phyloP scores from a whole-genome alignment of 2,113 vertebrate species.

The Microcebus griseorufus region DNA sequence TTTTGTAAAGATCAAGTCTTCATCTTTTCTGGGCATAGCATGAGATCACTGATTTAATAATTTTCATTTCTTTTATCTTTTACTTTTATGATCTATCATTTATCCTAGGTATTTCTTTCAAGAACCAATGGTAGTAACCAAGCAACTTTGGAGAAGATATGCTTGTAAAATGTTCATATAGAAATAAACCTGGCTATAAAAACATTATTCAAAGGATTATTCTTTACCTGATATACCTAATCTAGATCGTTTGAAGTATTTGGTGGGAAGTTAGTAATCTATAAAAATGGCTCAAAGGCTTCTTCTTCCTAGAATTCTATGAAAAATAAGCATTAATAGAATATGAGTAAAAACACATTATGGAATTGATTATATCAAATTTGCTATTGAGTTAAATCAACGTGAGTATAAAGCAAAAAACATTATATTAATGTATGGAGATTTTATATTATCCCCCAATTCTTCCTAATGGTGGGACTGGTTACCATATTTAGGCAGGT shows the following conservation, averaged over 20 bases:
- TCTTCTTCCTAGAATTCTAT: not conserved
- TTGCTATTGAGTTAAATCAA: not conserved
- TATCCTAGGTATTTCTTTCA: not conserved
- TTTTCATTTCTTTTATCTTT: slow-evolving; percentile 56
- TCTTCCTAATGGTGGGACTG: not conserved
- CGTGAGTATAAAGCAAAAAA: not conserved
- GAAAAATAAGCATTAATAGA: slow-evolving; percentile 5
- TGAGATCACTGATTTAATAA: not conserved
- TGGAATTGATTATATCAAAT: not conserved
- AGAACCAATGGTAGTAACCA: not conserved
- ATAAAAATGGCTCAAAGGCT: not conserved
- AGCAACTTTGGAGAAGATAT: not conserved
- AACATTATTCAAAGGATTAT: not conserved
- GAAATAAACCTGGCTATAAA: not conserved
- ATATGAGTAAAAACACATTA: not conserved
- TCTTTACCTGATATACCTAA: not conserved
- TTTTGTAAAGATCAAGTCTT: slow-evolving; percentile 33
- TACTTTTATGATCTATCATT: slow-evolving; percentile 34
- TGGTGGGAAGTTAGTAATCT: not conserved
- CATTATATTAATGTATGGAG: not conserved
- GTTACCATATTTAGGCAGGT: not conserved
- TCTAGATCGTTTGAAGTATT: not conserved
- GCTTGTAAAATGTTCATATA: not conserved
- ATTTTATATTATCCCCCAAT: not conserved
- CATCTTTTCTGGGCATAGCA: not conserved